A percentile compares a stretch with the other conserved stretches of the same genome.
phyloP scores from a whole-genome alignment of 2,797 vertebrate species.

The Platalea minor region DNA sequence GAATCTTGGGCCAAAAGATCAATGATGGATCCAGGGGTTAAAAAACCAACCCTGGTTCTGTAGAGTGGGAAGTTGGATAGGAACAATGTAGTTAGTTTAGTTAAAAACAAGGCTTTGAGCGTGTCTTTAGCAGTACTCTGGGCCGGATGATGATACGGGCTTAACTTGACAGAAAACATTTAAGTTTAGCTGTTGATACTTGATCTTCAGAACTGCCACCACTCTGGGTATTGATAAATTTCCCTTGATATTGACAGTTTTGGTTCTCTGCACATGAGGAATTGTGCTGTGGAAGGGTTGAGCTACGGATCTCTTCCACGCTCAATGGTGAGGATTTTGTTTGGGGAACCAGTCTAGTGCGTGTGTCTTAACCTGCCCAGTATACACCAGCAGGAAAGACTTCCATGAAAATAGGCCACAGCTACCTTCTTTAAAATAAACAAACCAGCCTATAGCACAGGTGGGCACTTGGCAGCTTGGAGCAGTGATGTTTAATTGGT shows the following conservation, averaged over 20 bases:
- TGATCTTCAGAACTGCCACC: not conserved
- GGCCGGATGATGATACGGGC: not conserved
- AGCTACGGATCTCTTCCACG: not conserved
- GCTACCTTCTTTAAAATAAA: not conserved
- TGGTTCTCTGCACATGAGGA: not conserved
- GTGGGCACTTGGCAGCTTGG: not conserved
- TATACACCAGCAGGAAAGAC: not conserved
- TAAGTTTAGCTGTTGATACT: not conserved
- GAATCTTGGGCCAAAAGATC: not conserved
- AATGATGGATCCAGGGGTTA: not conserved
- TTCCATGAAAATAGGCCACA: not conserved
- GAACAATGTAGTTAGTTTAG: not conserved
- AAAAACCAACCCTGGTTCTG: not conserved
- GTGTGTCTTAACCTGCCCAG: not conserved
- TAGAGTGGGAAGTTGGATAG: not conserved
- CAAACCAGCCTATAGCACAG: not conserved
- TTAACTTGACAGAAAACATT: not conserved
- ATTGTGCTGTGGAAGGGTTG: not conserved
- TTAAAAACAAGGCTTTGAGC: not conserved
- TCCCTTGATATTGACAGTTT: not conserved
- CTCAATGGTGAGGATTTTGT: not conserved
- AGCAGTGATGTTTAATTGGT: not conserved
- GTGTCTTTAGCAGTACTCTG: not conserved
- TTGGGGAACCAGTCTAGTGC: not conserved
- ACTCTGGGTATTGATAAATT: too few relatives aligned